Evolutionary conservation across 2,797 vertebrate species (phyloP).

Genomic region (Salmo trutta): DNA sequence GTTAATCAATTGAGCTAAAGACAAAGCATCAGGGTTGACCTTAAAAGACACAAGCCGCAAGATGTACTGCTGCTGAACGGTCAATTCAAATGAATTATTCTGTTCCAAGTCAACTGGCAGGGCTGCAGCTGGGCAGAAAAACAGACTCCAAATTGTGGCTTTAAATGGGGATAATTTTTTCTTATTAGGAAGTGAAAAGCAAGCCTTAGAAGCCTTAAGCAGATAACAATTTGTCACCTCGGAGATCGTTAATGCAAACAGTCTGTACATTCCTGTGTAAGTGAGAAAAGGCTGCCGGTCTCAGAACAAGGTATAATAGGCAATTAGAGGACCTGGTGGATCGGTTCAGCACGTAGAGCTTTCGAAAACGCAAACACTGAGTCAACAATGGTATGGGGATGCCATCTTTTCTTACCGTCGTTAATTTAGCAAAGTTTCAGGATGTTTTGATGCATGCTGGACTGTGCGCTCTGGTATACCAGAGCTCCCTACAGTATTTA

Average conservation of each 20-base stretch:
- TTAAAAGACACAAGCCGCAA: background rate
- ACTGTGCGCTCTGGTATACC: background rate
- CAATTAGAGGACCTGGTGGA: background rate
- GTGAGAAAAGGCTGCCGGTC: background rate
- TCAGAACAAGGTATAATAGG: background rate
- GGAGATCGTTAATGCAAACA: constrained; percentile 10
- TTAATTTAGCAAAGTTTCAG: background rate
- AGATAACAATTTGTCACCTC: constrained; percentile 24
- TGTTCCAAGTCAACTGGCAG: background rate
- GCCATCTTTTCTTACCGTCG: too few relatives aligned
- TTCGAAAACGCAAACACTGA: background rate
- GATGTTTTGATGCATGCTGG: background rate
- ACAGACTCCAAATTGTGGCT: background rate
- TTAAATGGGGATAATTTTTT: background rate
- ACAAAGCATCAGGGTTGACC: background rate
- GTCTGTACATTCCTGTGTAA: background rate
- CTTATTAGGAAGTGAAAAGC: background rate
- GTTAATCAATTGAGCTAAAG: background rate
- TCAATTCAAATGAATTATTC: too few relatives aligned
- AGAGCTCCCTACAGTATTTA: background rate
- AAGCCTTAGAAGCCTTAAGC: constrained; percentile 5
- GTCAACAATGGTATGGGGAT: background rate
- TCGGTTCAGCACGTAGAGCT: background rate
- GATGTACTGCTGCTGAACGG: background rate
- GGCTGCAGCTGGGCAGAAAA: constrained; percentile 15